Conservation (phyloP, 2,888 invertebrate genomes). For the Clunio marinus region DNA sequence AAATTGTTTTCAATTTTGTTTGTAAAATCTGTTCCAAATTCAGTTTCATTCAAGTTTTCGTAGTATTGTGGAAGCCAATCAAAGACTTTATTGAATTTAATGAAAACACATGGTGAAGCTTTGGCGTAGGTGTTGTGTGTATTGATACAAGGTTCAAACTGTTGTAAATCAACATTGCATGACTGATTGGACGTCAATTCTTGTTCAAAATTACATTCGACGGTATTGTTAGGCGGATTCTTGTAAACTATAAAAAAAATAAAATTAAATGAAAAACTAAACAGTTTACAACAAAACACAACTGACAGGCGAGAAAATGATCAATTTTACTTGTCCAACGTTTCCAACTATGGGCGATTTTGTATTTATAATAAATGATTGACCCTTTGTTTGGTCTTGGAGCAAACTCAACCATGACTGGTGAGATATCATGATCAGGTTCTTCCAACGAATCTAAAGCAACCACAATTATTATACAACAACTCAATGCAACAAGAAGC, state of each 20-base stretch:
- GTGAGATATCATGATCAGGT: not conserved
- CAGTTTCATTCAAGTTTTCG: not conserved
- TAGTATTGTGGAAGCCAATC: not conserved
- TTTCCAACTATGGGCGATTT: not conserved
- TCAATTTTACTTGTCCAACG: not conserved
- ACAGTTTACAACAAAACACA: not conserved
- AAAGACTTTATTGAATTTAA: conserved; percentile 62
- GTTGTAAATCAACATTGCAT: not conserved
- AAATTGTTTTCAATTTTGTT: not conserved
- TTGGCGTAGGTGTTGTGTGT: conserved; percentile 65
- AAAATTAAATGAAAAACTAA: no score
- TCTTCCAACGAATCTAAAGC: not conserved
- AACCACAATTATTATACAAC: not conserved
- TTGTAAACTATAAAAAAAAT: not conserved
- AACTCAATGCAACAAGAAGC: not conserved
- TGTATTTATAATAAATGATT: not conserved
- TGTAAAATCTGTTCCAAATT: not conserved
- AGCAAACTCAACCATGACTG: not conserved
- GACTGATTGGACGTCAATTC: not conserved
- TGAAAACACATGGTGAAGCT: conserved; percentile 71
- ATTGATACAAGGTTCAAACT: conserved; percentile 57
- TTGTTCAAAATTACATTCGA: not conserved
- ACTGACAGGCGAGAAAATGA: not conserved
- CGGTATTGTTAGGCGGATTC: not conserved
- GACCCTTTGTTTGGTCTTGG: not conserved